phyloP scores from a whole-genome alignment of 2,797 vertebrate genomes.

The Kryptolebias ocellatus region DNA sequence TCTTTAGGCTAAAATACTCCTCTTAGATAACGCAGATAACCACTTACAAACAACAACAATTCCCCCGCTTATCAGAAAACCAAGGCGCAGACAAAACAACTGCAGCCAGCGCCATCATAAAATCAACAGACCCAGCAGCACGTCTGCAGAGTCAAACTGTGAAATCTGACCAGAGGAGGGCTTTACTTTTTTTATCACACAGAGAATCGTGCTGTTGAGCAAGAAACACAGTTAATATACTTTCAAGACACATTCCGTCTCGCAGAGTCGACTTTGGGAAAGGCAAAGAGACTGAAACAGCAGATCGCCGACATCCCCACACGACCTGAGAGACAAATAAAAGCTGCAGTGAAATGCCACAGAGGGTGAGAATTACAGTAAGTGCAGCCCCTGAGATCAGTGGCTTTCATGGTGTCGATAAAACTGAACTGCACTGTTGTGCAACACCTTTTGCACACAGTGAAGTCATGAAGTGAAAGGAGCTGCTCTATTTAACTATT shows the following conservation, averaged over 20 bases:
- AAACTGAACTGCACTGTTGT: constrained; percentile 22
- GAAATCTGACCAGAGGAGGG: constrained; percentile 21
- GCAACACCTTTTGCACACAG: background rate
- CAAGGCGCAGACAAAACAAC: constrained; percentile 63
- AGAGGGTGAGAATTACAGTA: constrained; percentile 11
- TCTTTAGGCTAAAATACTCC: constrained; percentile 4
- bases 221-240: constrained; percentile 35
- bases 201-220: constrained; percentile 14
- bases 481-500: too few species aligned
- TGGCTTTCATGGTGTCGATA: constrained; percentile 11
- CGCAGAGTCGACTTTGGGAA: constrained; percentile 19
- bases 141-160: constrained; percentile 7
- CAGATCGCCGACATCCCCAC: constrained; percentile 30
- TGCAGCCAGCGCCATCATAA: constrained; percentile 42
- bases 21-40: constrained; percentile 36
- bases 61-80: constrained; percentile 17
- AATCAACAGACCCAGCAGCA: constrained; percentile 37
- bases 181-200: background rate
- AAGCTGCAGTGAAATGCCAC: constrained; percentile 26
- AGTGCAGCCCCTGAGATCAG: background rate
- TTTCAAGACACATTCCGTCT: constrained; percentile 45
- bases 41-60: constrained; percentile 27
- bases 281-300: constrained; percentile 35
- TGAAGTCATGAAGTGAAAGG: too few species aligned
- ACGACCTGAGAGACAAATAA: constrained; percentile 45